Evolutionary conservation across 2,888 invertebrate genomes (phyloP), one percentile per base, ranked within the genome.

Genomic region (Phengaris alcon): DNA sequence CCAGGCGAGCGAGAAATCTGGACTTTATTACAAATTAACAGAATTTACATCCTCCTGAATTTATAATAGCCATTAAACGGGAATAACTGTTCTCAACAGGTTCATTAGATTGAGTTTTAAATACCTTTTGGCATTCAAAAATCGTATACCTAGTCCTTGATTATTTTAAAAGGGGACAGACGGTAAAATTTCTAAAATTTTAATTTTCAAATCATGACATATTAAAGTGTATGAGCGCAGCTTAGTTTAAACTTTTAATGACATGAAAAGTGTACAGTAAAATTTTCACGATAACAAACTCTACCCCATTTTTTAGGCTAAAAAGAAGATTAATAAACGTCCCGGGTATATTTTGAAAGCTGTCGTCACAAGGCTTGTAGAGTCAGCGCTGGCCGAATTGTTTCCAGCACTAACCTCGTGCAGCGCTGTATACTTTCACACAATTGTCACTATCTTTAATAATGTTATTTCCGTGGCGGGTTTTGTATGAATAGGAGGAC

Each of bases 291-390:
- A 35, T 12, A 12, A 64, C 13, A 6, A 64, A 35, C 35, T 35
- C 4, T 35, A 35, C 35, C 1, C 64, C 35, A 5, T 10, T 44
- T 22, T 64, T 64, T 35, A 64, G 64, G 2, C 64, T 12, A 13
- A 64, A 64, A 64, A 6, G 4, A 64, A 64, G 59, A 64, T 64
- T 64, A 64, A 64, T 64, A 35, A 59, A 22, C 10, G 22, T 64
- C 59, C 59, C 59, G 22, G 59, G 59, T 64, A 64, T 64, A 64
- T 64, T 64, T 64, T 64, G 35, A 64, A 64, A 64, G 59, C 59
- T 35, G 59, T 15, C 59, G 22, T 59, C 59, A 2, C 35, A 10
- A 64, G 35, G 59, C 35, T 64, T 64, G 59, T 10, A 22, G 22
- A 64, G 59, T 22, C 64, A 35, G 64, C 64, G 12, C 64, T 44